Conservation (phyloP, 2,113 vertebrate species). For the Pungitius pungitius region DNA sequence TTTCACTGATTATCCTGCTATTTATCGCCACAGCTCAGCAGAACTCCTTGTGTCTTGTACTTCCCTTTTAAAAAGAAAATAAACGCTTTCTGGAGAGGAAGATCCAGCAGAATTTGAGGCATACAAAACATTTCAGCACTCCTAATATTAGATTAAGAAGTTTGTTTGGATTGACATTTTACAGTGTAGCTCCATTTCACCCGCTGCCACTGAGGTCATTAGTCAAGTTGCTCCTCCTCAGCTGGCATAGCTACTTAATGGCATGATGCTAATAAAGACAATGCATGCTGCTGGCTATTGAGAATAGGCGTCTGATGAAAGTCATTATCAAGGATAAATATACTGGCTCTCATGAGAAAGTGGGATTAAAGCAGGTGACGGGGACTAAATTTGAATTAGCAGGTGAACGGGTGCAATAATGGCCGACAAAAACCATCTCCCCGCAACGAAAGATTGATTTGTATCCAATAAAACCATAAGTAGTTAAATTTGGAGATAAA, state of each 20-base stretch:
- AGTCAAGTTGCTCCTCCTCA: slow-evolving; percentile 37
- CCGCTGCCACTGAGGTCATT: slow-evolving; percentile 48
- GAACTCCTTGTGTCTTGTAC: background rate
- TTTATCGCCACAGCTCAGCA: background rate
- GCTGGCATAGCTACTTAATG: slow-evolving; percentile 48
- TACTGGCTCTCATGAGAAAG: slow-evolving; percentile 52
- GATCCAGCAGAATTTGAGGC: background rate
- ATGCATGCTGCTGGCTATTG: slow-evolving; percentile 41
- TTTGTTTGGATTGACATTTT: slow-evolving; percentile 30
- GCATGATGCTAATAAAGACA: slow-evolving; percentile 49
- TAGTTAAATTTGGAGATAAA: background rate
- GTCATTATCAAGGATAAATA: slow-evolving; percentile 75
- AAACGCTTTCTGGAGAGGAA: background rate
- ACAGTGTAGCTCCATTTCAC: slow-evolving; percentile 36
- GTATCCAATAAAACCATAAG: background rate
- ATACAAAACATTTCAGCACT: background rate
- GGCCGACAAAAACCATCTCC: background rate
- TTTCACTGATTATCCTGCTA: background rate
- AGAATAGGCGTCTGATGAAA: slow-evolving; percentile 63
- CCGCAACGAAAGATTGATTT: background rate
- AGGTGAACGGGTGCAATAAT: slow-evolving; percentile 39
- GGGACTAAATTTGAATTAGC: slow-evolving; percentile 60
- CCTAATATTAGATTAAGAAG: slow-evolving; percentile 20
- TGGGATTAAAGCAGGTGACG: slow-evolving; percentile 61
- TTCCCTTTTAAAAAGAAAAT: background rate